These are phyloP conservation scores for Oreohelix idahoensis DNA, from an alignment of 1,140 invertebrate species.

Conservation along the genomic window DNA sequence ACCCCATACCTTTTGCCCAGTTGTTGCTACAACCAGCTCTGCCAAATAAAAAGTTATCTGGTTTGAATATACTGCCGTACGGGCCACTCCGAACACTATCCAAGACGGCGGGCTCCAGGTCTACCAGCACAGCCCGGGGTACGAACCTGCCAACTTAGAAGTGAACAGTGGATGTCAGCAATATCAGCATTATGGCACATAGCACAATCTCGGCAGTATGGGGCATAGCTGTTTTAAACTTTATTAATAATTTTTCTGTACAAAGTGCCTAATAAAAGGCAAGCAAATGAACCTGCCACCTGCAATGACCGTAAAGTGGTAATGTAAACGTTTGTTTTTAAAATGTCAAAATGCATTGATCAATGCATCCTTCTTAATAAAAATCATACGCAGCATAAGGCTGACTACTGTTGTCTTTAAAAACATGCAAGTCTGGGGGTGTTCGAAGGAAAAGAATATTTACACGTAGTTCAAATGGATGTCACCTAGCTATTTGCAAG, in stretches of 20 bases:
- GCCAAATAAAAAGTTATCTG: conserved; percentile 80
- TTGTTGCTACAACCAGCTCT: conserved; percentile 66
- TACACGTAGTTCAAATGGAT: no score
- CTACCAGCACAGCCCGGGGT: conserved; percentile 89
- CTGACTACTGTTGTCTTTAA: no score
- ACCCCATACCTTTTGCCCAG: conserved; percentile 39
- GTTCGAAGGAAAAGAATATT: no score
- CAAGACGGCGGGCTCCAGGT: conserved; percentile 95
- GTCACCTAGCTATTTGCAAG: no score
- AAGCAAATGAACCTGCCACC: no score
- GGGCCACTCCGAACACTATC: conserved; percentile 90
- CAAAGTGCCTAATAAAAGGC: not conserved
- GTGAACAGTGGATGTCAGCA: not conserved
- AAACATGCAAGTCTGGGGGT: no score
- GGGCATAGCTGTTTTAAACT: not conserved
- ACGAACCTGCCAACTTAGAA: conserved; percentile 84
- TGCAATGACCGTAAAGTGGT: no score
- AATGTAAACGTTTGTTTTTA: no score
- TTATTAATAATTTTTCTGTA: not conserved
- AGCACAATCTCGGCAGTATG: not conserved
- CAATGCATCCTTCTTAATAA: no score
- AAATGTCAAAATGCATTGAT: no score
- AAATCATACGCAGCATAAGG: no score
- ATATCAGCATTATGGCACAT: not conserved
- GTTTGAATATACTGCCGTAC: conserved; percentile 84